These are phyloP conservation scores for Hydrocynus forskahlii DNA, from an alignment of 2,797 vertebrate genomes.

Conservation along the genomic window DNA sequence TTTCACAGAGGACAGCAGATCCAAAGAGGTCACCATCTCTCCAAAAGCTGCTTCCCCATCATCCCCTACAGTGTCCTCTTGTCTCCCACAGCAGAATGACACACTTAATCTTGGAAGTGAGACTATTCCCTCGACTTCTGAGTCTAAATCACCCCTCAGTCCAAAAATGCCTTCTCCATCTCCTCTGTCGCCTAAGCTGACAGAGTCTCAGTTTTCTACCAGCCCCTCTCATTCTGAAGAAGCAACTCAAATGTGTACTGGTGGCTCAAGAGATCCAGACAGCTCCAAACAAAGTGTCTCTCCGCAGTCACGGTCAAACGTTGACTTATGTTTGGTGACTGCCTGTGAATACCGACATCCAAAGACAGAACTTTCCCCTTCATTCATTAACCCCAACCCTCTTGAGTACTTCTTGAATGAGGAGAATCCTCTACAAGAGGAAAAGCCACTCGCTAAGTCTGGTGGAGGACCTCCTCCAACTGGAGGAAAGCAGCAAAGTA, in stretches of 20 bases:
- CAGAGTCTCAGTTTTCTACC: constrained; percentile 46
- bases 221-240: constrained; percentile 40
- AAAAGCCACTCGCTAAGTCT: constrained; percentile 83
- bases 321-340: constrained; percentile 92
- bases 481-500: constrained; percentile 84
- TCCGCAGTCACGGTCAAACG: constrained; percentile 85
- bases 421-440: constrained; percentile 80
- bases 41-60: constrained; percentile 71
- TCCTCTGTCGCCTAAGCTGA: constrained; percentile 65
- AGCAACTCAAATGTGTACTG: constrained; percentile 61
- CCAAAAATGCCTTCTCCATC: constrained; percentile 68
- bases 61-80: constrained; percentile 73
- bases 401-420: constrained; percentile 93
- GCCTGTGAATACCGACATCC: constrained; percentile 95
- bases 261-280: constrained; percentile 73
- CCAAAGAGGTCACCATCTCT: constrained; percentile 65
- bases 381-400: constrained; percentile 96
- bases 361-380: constrained; percentile 95
- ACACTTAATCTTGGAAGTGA: constrained; percentile 60
- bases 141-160: constrained; percentile 76
- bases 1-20: constrained; percentile 57
- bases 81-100: constrained; percentile 65
- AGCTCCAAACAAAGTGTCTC: constrained; percentile 67
- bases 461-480: constrained; percentile 87
- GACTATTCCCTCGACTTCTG: constrained; percentile 74